Conservation (phyloP, 2,888 invertebrate species). For the Dendrolimus houi region DNA sequence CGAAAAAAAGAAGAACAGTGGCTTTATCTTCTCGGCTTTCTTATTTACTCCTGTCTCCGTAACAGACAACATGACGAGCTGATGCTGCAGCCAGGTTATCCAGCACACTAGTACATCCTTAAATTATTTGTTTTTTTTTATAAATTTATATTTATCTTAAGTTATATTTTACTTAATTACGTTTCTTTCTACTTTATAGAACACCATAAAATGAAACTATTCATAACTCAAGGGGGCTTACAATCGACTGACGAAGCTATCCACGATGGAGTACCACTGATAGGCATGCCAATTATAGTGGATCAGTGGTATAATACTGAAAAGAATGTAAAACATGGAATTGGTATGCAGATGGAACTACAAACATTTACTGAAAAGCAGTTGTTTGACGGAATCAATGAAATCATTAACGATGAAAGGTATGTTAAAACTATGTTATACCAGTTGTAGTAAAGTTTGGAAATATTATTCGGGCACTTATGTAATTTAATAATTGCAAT, state of each 20-base stretch:
- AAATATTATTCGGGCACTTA: no score
- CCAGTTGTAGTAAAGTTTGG: no score
- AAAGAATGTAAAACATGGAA: conserved; percentile 20
- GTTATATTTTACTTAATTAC: not conserved
- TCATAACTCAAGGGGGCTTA: conserved; percentile 56
- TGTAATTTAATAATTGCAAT: no score
- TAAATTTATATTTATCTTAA: no score
- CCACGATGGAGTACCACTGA: conserved; percentile 38
- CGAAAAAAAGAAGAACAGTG: no score
- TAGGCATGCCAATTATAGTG: conserved; percentile 44
- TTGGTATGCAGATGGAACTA: conserved; percentile 24
- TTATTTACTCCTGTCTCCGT: no score
- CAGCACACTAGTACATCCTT: no score
- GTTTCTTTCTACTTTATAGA: conserved; percentile 18
- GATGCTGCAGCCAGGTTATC: no score
- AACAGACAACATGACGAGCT: no score
- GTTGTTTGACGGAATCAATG: conserved; percentile 21
- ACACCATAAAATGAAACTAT: conserved; percentile 56
- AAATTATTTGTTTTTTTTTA: no score
- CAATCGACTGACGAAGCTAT: conserved; percentile 57
- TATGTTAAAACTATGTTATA: conserved; percentile 3
- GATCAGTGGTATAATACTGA: conserved; percentile 48
- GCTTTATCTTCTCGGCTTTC: no score
- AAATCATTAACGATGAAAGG: conserved; percentile 22
- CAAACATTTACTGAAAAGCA: conserved; percentile 20